A percentile compares a stretch with the other conserved stretches of the same genome.
These are phyloP conservation scores for Lophochroa leadbeateri DNA, from an alignment of 2,113 vertebrate genomes.

Conservation along the genomic window DNA sequence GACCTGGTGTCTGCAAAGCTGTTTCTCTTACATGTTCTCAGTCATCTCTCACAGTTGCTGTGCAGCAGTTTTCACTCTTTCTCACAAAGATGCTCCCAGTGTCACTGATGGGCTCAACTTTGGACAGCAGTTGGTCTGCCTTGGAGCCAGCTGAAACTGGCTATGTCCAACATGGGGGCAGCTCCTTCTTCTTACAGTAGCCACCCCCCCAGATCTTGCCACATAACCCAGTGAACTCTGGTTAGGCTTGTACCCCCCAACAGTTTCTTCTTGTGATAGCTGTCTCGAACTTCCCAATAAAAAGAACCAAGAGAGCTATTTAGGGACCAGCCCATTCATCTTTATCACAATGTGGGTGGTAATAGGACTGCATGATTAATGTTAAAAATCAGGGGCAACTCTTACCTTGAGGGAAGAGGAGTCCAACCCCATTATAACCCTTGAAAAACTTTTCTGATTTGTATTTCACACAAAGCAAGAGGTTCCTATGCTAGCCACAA, in stretches of 20 bases:
- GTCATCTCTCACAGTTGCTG: neutral
- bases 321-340: neutral
- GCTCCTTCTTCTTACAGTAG: neutral
- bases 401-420: neutral
- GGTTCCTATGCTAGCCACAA: neutral
- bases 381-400: neutral
- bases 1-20: neutral
- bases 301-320: neutral
- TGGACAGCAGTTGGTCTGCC: rapidly evolving
- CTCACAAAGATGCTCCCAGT: rapidly evolving
- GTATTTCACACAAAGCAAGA: neutral
- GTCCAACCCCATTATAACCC: neutral
- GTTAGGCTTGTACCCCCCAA: neutral
- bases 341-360: neutral
- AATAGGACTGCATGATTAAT: neutral
- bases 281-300: neutral
- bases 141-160: neutral
- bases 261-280: neutral
- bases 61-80: neutral
- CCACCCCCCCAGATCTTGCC: neutral
- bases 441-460: neutral
- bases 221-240: neutral
- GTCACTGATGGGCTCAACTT: neutral
- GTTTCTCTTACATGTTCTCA: neutral
- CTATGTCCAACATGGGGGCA: neutral